Base-by-base conservation (phyloP, 2,888 invertebrate genomes). In the Melanophora roralis region DNA sequence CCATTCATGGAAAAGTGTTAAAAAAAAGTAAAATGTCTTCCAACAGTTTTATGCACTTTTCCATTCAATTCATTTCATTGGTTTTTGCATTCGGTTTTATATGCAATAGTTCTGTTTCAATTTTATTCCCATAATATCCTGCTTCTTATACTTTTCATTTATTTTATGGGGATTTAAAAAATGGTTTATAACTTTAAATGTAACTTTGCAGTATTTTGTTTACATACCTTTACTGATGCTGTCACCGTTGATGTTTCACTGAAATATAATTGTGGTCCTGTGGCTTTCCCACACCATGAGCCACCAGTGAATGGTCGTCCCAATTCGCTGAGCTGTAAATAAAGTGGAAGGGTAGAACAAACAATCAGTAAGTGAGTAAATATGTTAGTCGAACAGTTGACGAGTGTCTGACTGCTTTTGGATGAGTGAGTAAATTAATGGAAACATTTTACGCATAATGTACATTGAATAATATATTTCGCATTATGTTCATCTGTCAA, bases 191-290 rank as follows among this genome's bases (percentile, higher is more conserved):
- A n/a, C 6, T 27, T 27, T 27, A 27, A 27, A 5, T 57, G 8
- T 38, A 45, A 36, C 11, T 55, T 36, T 68, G 45, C 49, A 40
- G 45, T 59, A 68, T 71, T 12, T 62, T 59, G 57, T n/a, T n/a
- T 47, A 85, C 88, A 89, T 65, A 96, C 91, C 88, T 95, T 94
- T 51, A 96, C 93, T 65, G 95, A 95, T 9, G 96, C 95, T 19
- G 96, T 97, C 83, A 96, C 95, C 45, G 96, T 96, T 85, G 95
- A 94, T 72, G 96, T 96, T 92, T 96, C 96, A 90, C 96, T 96
- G 91, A 95, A 96, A 90, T 96, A 96, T 68, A 95, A 93, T 74
- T 96, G 95, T 38, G 94, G 93, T 78, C 95, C 95, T 32, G 94
- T 93, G 53, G 95, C 94, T 71, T 94, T 92, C 73, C 96, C 97